These are phyloP conservation scores for Thymelicus lineola DNA, from an alignment of 2,888 invertebrate species.

Conservation along the genomic window DNA sequence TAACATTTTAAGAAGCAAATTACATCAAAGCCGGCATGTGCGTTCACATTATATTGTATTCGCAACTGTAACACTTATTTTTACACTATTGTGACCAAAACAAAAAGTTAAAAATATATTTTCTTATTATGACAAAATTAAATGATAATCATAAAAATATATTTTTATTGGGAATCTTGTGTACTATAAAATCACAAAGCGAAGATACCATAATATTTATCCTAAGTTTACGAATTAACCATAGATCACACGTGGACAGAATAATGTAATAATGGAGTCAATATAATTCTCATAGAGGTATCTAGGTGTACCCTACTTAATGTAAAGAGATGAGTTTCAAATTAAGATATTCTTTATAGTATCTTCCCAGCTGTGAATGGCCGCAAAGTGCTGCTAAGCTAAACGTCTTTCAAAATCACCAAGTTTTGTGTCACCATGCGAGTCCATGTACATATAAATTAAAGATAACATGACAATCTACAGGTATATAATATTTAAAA, in stretches of 20 bases:
- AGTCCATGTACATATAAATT: background rate
- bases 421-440: background rate
- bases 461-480: background rate
- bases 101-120: conserved; percentile 1
- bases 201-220: conserved; percentile 4
- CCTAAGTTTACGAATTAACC: background rate
- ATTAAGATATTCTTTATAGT: background rate
- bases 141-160: conserved; percentile 13
- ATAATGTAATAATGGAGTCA: background rate
- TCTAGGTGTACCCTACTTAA: background rate
- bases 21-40: too few relatives aligned
- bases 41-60: too few relatives aligned
- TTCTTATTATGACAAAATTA: conserved; percentile 6
- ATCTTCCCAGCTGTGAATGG: background rate
- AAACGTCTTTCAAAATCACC: background rate
- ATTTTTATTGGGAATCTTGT: background rate
- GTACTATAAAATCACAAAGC: conserved; percentile 4
- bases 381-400: conserved; percentile 10
- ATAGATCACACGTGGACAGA: background rate
- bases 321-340: background rate
- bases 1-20: too few relatives aligned
- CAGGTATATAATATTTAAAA: background rate
- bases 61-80: background rate
- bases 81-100: conserved; percentile 30
- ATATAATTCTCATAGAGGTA: background rate